Percentiles rank a stretch among this genome's conserved stretches.
These are phyloP conservation scores for Uloborus diversus DNA, from an alignment of 1,140 invertebrate species.

Conservation along the genomic window DNA sequence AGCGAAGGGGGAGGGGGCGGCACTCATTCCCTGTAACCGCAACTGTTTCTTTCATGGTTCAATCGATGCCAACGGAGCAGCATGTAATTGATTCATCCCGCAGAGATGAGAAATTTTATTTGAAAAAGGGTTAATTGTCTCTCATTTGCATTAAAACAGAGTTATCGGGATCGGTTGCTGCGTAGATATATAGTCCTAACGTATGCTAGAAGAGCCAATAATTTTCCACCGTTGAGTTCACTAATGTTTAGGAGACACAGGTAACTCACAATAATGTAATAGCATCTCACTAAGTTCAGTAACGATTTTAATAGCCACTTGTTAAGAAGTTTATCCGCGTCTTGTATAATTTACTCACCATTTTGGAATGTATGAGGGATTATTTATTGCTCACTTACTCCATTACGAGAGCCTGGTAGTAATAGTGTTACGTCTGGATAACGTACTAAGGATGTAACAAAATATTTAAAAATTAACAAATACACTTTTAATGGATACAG, in stretches of 20 bases:
- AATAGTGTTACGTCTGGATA: too few relatives aligned
- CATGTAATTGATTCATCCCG: slow-evolving; percentile 28
- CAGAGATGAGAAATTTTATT: slow-evolving; percentile 2
- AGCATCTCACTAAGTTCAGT: too few relatives aligned
- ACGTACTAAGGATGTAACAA: too few relatives aligned
- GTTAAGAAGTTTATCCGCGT: background rate
- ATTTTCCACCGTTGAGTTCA: background rate
- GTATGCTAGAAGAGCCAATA: background rate
- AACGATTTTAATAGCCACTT: slow-evolving; percentile 28
- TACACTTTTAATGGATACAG: too few relatives aligned
- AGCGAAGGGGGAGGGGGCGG: too few relatives aligned
- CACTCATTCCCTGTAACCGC: too few relatives aligned
- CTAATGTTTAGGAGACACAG: slow-evolving; percentile 36
- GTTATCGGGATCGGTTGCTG: background rate
- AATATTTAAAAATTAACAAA: too few relatives aligned
- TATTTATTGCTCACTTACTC: too few relatives aligned
- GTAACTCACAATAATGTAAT: too few relatives aligned
- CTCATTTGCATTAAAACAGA: slow-evolving; percentile 48
- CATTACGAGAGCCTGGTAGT: too few relatives aligned
- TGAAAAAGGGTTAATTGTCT: slow-evolving; percentile 32
- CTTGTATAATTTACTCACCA: too few relatives aligned
- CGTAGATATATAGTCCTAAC: background rate
- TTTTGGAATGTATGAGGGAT: too few relatives aligned
- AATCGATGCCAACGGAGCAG: background rate
- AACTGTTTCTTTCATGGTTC: background rate